Conservation (phyloP, 2,113 vertebrate species). For the Periophthalmus modestus region DNA sequence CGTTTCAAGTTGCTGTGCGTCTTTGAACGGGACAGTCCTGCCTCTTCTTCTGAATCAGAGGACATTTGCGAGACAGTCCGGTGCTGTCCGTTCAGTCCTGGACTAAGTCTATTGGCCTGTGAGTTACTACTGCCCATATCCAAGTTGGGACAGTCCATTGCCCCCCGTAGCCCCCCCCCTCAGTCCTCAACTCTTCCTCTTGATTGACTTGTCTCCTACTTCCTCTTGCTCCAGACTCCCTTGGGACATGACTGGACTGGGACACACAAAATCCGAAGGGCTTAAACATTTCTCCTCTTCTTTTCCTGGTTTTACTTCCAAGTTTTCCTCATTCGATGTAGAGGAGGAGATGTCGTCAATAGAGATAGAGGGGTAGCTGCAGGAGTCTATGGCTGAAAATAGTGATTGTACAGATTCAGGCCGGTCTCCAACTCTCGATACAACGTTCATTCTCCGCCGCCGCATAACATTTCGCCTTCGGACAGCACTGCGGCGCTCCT, state of each 20-base stretch:
- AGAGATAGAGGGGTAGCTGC: constrained; percentile 90
- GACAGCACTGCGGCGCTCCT: constrained; percentile 74
- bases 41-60: constrained; percentile 59
- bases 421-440: constrained; percentile 79
- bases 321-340: constrained; percentile 71
- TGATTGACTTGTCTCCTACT: constrained; percentile 30
- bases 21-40: constrained; percentile 51
- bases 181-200: constrained; percentile 40
- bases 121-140: constrained; percentile 43
- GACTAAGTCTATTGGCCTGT: constrained; percentile 24
- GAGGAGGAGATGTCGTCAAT: constrained; percentile 88
- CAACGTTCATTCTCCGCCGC: constrained; percentile 77
- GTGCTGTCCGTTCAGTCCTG: constrained; percentile 60
- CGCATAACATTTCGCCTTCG: constrained; percentile 87
- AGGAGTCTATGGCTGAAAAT: constrained; percentile 87
- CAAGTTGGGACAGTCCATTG: constrained; percentile 30
- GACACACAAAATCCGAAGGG: constrained; percentile 65
- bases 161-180: constrained; percentile 25
- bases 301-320: constrained; percentile 27
- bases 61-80: constrained; percentile 36
- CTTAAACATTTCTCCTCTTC: constrained; percentile 48
- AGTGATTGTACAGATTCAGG: constrained; percentile 73
- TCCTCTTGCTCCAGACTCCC: constrained; percentile 53
- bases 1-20: constrained; percentile 82
- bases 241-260: constrained; percentile 64